These are phyloP conservation scores for Limonius californicus DNA, from an alignment of 1,140 invertebrate genomes.

Conservation along the genomic window DNA sequence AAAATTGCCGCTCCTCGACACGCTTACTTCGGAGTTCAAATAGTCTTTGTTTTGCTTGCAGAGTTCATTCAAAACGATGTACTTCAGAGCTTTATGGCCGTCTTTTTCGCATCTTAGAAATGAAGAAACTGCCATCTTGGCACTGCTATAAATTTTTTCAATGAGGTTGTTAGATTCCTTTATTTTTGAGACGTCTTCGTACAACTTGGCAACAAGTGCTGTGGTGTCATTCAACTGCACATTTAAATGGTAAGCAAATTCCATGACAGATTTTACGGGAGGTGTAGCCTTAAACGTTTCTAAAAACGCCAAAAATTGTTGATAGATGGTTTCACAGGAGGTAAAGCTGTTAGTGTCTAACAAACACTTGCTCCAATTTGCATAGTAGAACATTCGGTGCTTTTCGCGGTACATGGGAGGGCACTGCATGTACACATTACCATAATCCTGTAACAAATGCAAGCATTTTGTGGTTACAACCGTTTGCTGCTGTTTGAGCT, in stretches of 20 bases:
- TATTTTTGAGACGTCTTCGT: conserved; percentile 56
- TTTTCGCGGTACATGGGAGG: conserved; percentile 62
- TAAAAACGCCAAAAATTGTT: conserved; percentile 58
- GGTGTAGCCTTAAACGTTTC: conserved; percentile 46
- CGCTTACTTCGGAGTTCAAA: conserved; percentile 74
- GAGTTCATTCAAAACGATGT: conserved; percentile 62
- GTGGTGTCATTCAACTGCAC: conserved; percentile 56
- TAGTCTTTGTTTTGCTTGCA: conserved; percentile 70
- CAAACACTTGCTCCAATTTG: conserved; percentile 51
- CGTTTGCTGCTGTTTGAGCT: conserved; percentile 62
- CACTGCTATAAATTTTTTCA: conserved; percentile 53
- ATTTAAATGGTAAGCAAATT: conserved; percentile 62
- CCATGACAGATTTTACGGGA: conserved; percentile 50
- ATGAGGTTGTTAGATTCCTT: conserved; percentile 54
- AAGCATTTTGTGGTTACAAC: conserved; percentile 63
- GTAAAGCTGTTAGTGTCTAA: conserved; percentile 56
- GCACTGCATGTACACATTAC: conserved; percentile 68
- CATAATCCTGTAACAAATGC: conserved; percentile 76
- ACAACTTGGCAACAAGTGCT: conserved; percentile 57
- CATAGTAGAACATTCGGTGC: conserved; percentile 61
- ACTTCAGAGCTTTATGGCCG: conserved; percentile 55
- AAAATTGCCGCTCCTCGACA: conserved; percentile 74
- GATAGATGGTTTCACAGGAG: conserved; percentile 62
- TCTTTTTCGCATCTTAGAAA: conserved; percentile 52
- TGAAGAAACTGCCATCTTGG: conserved; percentile 46